Percentiles rank a stretch among this genome's conserved stretches.
phyloP scores from a whole-genome alignment of 2,888 invertebrate genomes.

The Tipula confusa region DNA sequence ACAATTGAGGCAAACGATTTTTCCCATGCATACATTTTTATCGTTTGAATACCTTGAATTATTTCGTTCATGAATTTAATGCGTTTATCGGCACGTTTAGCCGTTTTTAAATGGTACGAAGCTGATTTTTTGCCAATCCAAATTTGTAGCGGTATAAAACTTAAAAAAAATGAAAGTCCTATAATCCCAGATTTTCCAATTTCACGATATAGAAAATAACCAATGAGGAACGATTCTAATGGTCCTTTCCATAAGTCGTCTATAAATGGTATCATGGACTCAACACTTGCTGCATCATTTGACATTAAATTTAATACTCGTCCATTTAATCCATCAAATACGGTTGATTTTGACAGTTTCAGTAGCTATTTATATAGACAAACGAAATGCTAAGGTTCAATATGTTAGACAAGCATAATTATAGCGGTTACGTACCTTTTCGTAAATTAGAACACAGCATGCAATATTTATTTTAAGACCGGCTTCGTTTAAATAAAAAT shows the following conservation, averaged over 20 bases:
- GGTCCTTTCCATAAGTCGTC: slow-evolving; percentile 93
- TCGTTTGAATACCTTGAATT: slow-evolving; percentile 75
- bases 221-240: slow-evolving; percentile 53
- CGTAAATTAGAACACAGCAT: slow-evolving; percentile 41
- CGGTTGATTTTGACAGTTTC: slow-evolving; percentile 70
- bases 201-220: slow-evolving; percentile 54
- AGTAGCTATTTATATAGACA: too few relatives aligned
- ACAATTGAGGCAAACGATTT: slow-evolving; percentile 71
- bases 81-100: slow-evolving; percentile 76
- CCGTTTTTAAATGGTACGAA: slow-evolving; percentile 62
- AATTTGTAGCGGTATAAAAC: slow-evolving; percentile 71
- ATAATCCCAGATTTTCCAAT: slow-evolving; percentile 65
- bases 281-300: slow-evolving; percentile 91
- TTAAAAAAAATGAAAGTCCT: slow-evolving; percentile 64
- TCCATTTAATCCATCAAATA: slow-evolving; percentile 77
- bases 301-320: slow-evolving; percentile 85
- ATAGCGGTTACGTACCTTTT: slow-evolving; percentile 46
- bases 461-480: slow-evolving; percentile 68
- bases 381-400: background rate
- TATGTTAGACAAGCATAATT: background rate
- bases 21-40: slow-evolving; percentile 90
- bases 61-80: slow-evolving; percentile 87
- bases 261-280: slow-evolving; percentile 80
- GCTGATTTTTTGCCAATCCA: slow-evolving; percentile 67
- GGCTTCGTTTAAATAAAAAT: slow-evolving; percentile 64